These are phyloP conservation scores for Leptura quadrifasciata DNA, from an alignment of 2,888 invertebrate genomes.

Conservation along the genomic window DNA sequence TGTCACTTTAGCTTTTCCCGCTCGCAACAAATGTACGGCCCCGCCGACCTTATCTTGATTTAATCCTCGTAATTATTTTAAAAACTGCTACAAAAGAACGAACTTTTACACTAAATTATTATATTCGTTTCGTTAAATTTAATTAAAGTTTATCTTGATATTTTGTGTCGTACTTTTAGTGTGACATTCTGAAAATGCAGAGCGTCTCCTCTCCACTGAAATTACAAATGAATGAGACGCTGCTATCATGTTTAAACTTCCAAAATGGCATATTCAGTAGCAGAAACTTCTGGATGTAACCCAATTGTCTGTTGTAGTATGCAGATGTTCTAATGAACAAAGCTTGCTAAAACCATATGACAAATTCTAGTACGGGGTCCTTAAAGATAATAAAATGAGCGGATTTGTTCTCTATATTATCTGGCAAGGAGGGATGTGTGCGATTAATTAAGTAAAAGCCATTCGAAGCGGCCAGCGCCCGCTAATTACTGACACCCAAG, in stretches of 20 bases:
- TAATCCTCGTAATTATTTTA: not conserved
- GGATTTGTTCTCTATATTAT: conserved; percentile 51
- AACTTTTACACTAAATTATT: not conserved
- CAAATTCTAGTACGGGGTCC: conserved; percentile 34
- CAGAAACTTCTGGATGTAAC: conserved; percentile 27
- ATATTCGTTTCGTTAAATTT: not conserved
- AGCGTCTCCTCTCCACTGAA: not conserved
- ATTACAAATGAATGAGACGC: conserved; percentile 15
- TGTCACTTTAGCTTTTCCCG: not conserved
- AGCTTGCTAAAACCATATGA: conserved; percentile 45
- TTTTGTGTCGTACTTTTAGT: not conserved
- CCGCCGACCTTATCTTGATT: not conserved
- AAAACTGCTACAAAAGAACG: not conserved
- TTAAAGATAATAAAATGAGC: conserved; percentile 50
- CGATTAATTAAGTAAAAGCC: conserved; percentile 60
- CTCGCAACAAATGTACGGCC: not conserved
- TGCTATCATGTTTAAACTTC: conserved; percentile 28
- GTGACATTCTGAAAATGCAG: not conserved
- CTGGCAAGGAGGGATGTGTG: conserved; percentile 51
- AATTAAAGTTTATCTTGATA: not conserved
- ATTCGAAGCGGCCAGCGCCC: conserved; percentile 55
- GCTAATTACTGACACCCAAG: conserved; percentile 56
- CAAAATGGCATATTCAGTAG: conserved; percentile 28
- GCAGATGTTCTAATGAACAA: conserved; percentile 53
- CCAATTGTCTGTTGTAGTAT: conserved; percentile 45